Evolutionary conservation across 2,113 vertebrate genomes (phyloP).

Genomic region (Lepus timidus): DNA sequence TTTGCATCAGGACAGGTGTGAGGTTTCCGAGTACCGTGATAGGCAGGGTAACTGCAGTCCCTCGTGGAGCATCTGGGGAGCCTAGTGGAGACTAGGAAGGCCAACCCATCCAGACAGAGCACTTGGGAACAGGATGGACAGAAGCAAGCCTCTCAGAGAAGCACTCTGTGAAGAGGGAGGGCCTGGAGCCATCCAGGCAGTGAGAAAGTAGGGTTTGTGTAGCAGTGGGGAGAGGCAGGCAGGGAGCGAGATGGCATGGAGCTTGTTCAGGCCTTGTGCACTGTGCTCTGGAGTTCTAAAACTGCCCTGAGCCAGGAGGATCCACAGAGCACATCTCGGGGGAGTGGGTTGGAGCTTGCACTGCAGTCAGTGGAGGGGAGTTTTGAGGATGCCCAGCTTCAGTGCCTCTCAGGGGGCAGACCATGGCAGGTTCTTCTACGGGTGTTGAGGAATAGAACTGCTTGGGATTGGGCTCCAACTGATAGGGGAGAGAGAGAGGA

Average conservation of each 20-base stretch:
- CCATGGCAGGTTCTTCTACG: neutral
- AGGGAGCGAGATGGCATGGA: neutral
- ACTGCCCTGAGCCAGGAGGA: neutral
- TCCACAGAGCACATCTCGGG: neutral
- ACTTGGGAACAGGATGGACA: neutral
- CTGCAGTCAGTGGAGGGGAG: neutral
- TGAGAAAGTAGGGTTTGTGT: neutral
- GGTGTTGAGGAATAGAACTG: neutral
- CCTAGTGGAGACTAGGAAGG: neutral
- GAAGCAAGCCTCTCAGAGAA: neutral
- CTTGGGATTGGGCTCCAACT: neutral
- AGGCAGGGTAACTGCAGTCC: neutral
- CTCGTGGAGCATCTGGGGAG: neutral
- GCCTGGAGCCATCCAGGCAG: neutral
- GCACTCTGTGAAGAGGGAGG: neutral
- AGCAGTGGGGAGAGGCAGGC: accelerated
- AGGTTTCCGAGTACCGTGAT: neutral
- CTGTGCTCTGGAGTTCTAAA: neutral
- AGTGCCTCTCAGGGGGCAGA: neutral
- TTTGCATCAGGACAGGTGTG: neutral
- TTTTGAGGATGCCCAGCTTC: neutral
- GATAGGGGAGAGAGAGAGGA: neutral
- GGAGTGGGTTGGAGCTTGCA: neutral
- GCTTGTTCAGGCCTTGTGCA: neutral
- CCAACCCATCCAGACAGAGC: neutral